A percentile compares a stretch with the other conserved stretches of the same genome.
phyloP scores from a whole-genome alignment of 2,797 vertebrate species.

The Amniataba percoides region DNA sequence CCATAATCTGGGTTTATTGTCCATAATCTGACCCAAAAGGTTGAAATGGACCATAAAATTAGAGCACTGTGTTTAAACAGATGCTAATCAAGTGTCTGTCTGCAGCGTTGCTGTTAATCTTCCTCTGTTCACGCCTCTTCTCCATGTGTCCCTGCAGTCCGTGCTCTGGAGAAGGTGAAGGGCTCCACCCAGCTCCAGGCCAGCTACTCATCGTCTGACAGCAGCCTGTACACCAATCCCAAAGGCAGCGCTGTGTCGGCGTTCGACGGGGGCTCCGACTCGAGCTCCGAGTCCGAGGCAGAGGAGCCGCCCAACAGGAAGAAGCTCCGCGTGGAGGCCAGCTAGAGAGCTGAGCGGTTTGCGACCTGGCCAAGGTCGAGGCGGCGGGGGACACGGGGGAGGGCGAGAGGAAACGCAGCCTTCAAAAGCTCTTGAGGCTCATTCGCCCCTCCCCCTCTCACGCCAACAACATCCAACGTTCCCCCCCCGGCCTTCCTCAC shows the following conservation, averaged over 20 bases:
- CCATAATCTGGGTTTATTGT: background rate
- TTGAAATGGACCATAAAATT: background rate
- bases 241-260: conserved; percentile 98
- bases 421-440: conserved; percentile 60
- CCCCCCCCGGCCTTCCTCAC: conserved; percentile 26
- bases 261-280: conserved; percentile 97
- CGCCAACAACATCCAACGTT: conserved; percentile 11
- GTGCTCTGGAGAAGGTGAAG: conserved; percentile 97
- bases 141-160: conserved; percentile 83
- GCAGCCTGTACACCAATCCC: conserved; percentile 98
- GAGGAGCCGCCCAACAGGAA: conserved; percentile 95
- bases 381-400: conserved; percentile 35
- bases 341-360: conserved; percentile 79
- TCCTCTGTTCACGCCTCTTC: background rate
- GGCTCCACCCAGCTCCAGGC: conserved; percentile 94
- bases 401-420: conserved; percentile 58
- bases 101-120: background rate
- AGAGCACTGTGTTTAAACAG: background rate
- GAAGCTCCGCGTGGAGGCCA: conserved; percentile 95
- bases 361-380: conserved; percentile 22
- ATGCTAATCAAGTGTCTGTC: background rate
- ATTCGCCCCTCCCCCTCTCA: conserved; percentile 20
- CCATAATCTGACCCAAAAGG: background rate
- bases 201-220: conserved; percentile 94
- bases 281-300: conserved; percentile 95